Percentiles rank a stretch among this genome's conserved stretches.
Evolutionary conservation across 2,888 invertebrate species (phyloP).

Genomic region (Stenolophus ochropezus): DNA sequence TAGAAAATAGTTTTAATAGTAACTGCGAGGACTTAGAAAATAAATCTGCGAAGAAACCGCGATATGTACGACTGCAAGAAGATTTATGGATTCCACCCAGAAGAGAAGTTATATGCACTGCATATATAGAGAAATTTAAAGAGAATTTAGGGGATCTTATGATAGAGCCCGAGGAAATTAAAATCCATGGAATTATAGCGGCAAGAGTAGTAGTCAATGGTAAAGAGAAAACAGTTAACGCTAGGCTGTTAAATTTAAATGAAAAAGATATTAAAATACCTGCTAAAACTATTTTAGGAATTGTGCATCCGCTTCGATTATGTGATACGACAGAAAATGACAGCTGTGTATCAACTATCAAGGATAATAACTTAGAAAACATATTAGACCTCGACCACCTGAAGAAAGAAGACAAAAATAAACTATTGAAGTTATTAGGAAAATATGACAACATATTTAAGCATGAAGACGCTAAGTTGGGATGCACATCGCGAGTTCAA

Average conservation of each 20-base stretch:
- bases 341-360: not conserved
- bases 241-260: not conserved
- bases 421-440: too few relatives aligned
- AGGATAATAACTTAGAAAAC: not conserved
- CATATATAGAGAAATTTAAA: not conserved
- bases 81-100: not conserved
- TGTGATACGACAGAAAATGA: too few relatives aligned
- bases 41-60: not conserved
- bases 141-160: not conserved
- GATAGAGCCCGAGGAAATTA: not conserved
- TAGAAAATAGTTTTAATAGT: not conserved
- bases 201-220: not conserved
- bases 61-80: not conserved
- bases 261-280: not conserved
- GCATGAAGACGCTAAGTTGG: too few relatives aligned
- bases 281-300: not conserved
- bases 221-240: not conserved
- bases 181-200: not conserved
- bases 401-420: too few relatives aligned
- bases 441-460: too few relatives aligned
- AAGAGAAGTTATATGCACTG: not conserved
- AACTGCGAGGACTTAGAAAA: not conserved
- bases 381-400: too few relatives aligned
- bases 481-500: not conserved
- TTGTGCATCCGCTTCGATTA: not conserved